Evolutionary conservation across 2,797 vertebrate genomes (phyloP), one percentile per base, ranked within the genome.

Genomic region (Avahi laniger): DNA sequence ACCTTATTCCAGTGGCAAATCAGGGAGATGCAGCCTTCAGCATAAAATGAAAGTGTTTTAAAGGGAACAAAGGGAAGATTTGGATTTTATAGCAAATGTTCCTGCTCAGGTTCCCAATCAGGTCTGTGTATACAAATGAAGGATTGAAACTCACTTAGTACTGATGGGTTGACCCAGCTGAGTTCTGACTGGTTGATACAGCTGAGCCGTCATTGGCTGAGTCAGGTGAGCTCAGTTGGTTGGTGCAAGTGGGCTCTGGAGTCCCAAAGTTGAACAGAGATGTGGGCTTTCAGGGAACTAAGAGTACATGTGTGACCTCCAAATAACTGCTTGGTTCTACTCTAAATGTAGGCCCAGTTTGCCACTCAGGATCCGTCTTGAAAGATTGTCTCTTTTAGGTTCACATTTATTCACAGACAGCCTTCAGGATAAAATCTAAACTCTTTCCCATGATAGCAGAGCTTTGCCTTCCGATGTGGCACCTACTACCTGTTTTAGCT

Each of bases 401-500:
- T 65, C 33, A 33, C 30, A 7, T 57, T 57, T 57, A 26, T 57
- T 57, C 9, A 52, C 52, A 57, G 24, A 57, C 54, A 26, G 54
- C 22, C 24, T 57, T 95, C n/a, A 65, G 61, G 24, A 72, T 93
- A 89, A 84, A 94, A 43, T 87, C 22, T 72, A 33, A 93, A 50
- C 33, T 73, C 75, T 15, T 63, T 63, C 54, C 57, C 50, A 2
- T 83, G 82, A 35, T n/a, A 88, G 35, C 2, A 67, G 11, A 3
- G 1, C n/a, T 92, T 65, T 65, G 69, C 57, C n/a, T 88, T 88
- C 83, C 33, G 33, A 46, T 38, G 17, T 70, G 52, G 35, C 18
- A 52, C n/a, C 3, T 33, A 9, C 50, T 93, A 46, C 50, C 57
- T 78, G 46, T 80, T 70, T 57, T n/a, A 54, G 38, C 33, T 80